phyloP scores from a whole-genome alignment of 2,113 vertebrate genomes.

The Archilochus colubris region DNA sequence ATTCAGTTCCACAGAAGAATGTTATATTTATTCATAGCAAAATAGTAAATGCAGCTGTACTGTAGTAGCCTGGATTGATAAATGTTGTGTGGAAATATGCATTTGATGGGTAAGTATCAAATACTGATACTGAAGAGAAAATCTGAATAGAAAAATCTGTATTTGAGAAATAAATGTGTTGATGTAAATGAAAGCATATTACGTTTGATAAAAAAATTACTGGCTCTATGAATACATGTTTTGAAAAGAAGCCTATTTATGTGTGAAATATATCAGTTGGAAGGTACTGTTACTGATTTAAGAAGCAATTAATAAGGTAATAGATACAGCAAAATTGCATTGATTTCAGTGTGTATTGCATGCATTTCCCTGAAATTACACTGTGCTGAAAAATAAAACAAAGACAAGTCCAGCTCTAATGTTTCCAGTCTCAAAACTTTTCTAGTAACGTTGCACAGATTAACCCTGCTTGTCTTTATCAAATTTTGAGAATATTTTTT shows the following conservation, averaged over 20 bases:
- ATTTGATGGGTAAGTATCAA: neutral
- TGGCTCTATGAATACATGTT: neutral
- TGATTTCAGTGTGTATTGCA: neutral
- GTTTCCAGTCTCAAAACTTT: neutral
- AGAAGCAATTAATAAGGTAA: neutral
- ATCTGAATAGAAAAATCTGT: neutral
- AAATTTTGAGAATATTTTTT: neutral
- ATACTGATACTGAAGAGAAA: too few species aligned
- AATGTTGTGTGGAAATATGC: neutral
- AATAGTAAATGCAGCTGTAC: neutral
- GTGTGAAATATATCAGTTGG: neutral
- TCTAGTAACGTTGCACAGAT: neutral
- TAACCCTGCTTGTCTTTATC: neutral
- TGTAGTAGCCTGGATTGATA: neutral
- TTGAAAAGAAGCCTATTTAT: neutral
- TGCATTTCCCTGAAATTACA: neutral
- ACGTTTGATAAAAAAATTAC: neutral
- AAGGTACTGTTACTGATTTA: neutral
- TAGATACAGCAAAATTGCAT: neutral
- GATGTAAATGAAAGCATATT: neutral
- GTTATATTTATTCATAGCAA: conserved; percentile 20
- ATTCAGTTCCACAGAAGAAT: neutral
- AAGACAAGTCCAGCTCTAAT: neutral
- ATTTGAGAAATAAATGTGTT: neutral
- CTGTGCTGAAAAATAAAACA: neutral